phyloP scores from a whole-genome alignment of 2,113 vertebrate genomes.

The Pao palembangensis region DNA sequence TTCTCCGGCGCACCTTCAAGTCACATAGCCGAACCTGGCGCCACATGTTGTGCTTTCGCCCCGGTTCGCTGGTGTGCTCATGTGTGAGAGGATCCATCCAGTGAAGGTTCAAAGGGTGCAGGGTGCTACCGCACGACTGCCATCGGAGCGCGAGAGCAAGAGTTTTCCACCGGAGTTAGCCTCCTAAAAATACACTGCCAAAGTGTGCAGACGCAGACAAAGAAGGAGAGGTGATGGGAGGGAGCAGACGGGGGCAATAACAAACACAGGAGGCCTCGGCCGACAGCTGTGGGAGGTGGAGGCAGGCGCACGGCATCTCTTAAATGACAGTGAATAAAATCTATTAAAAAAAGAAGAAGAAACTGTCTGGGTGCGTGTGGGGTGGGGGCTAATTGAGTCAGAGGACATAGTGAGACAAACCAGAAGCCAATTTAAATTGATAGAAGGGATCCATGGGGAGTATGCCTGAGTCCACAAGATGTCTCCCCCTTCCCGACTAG shows the following conservation, averaged over 20 bases:
- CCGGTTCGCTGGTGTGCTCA: conserved; percentile 22
- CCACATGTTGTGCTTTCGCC: conserved; percentile 1
- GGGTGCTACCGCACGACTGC: conserved; percentile 32
- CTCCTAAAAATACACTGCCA: conserved; percentile 62
- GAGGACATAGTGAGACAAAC: conserved; percentile 50
- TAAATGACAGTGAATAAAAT: conserved; percentile 29
- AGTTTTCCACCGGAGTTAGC: conserved; percentile 48
- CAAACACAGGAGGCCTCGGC: conserved; percentile 7
- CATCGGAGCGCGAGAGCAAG: conserved; percentile 42
- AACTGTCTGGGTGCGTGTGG: conserved; percentile 15
- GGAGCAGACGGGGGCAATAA: conserved; percentile 42
- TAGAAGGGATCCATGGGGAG: conserved; percentile 44
- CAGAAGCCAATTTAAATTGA: conserved; percentile 51
- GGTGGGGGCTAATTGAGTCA: conserved; percentile 47
- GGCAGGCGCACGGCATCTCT: background rate
- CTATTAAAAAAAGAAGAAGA: conserved; percentile 10
- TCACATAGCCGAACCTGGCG: background rate
- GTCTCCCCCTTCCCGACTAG: conserved; percentile 1
- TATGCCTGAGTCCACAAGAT: conserved; percentile 48
- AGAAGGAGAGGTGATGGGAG: conserved; percentile 17
- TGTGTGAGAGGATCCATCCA: conserved; percentile 20
- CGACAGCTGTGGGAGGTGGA: background rate
- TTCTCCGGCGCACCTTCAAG: background rate
- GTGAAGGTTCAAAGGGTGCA: conserved; percentile 19
- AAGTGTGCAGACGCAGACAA: conserved; percentile 21